Percentiles rank a stretch among this genome's conserved stretches.
These are phyloP conservation scores for Channallabes apus DNA, from an alignment of 2,797 vertebrate genomes.

Conservation along the genomic window DNA sequence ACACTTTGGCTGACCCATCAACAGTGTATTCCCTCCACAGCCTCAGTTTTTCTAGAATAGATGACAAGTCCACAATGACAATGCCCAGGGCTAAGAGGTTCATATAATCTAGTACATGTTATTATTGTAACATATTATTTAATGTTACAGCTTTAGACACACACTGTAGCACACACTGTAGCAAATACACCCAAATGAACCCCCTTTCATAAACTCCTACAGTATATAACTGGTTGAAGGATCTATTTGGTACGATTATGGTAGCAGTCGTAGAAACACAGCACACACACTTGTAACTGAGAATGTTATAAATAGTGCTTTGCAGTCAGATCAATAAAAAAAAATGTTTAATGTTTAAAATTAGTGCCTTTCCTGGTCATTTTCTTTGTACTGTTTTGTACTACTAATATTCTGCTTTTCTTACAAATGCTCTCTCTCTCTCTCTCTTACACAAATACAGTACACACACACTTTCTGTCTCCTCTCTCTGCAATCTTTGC, in stretches of 20 bases:
- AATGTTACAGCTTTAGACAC: neutral
- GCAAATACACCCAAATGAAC: neutral
- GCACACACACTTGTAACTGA: neutral
- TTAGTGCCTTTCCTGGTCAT: neutral
- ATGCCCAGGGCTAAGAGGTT: neutral
- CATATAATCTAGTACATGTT: neutral
- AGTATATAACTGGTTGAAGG: neutral
- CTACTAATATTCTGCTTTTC: neutral
- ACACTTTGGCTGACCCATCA: neutral
- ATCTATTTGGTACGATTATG: neutral
- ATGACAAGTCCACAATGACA: neutral
- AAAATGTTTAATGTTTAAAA: neutral
- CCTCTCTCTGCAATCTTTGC: neutral
- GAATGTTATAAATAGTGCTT: slow-evolving; percentile 15
- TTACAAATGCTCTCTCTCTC: slow-evolving; percentile 4
- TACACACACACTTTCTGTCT: slow-evolving; percentile 8
- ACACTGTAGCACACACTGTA: no score
- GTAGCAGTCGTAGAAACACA: neutral
- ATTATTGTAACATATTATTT: no score
- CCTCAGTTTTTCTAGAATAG: neutral
- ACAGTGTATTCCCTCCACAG: neutral
- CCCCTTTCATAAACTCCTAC: neutral
- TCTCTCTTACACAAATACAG: neutral
- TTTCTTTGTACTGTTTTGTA: neutral
- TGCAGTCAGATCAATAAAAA: slow-evolving; percentile 12